Evolutionary conservation across 1,140 invertebrate genomes (phyloP).

Genomic region (Dermatophagoides farinae): DNA sequence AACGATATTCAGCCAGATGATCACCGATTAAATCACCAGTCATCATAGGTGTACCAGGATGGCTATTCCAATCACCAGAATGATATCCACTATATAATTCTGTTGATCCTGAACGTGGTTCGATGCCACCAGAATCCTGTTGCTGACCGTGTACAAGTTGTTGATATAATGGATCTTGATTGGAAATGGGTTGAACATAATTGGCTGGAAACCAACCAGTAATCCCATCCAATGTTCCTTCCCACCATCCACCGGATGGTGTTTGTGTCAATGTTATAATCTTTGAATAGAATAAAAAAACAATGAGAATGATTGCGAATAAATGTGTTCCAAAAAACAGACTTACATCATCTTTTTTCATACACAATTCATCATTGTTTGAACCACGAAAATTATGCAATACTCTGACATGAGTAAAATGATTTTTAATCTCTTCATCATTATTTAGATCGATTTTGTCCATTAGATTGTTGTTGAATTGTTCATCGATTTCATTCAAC

Average conservation of each 20-base stretch:
- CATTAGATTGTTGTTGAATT: no score
- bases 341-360: slow-evolving; percentile 73
- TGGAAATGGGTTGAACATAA: slow-evolving; percentile 43
- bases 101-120: background rate
- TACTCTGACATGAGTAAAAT: slow-evolving; percentile 42
- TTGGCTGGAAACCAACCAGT: slow-evolving; percentile 94
- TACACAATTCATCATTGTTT: slow-evolving; percentile 93
- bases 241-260: slow-evolving; percentile 78
- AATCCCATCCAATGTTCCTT: slow-evolving; percentile 65
- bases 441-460: no score
- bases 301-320: background rate
- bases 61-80: background rate
- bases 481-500: no score
- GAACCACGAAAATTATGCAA: slow-evolving; percentile 78
- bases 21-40: background rate
- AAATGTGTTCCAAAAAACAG: background rate
- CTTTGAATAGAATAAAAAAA: background rate
- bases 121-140: background rate
- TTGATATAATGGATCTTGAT: background rate
- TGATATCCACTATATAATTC: background rate
- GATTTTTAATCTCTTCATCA: background rate
- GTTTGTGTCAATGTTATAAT: slow-evolving; percentile 69
- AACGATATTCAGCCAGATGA: background rate
- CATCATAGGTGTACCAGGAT: background rate
- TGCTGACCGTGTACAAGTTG: background rate